A percentile compares a stretch with the other conserved stretches of the same genome.
phyloP scores from a whole-genome alignment of 2,888 invertebrate genomes.

The Omphaloscelis lunosa region DNA sequence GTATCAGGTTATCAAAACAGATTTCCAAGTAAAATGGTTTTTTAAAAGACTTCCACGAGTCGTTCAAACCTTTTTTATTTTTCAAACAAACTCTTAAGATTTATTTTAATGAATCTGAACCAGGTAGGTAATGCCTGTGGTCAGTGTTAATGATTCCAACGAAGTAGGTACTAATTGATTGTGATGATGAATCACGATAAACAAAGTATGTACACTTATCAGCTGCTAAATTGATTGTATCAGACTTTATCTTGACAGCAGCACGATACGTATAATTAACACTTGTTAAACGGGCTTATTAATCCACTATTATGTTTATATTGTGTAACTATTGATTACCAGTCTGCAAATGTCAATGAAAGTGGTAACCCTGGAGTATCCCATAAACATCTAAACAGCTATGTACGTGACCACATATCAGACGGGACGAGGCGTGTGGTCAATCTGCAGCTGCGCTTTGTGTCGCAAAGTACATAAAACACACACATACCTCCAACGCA shows the following conservation, averaged over 20 bases:
- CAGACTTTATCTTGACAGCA: slow-evolving; percentile 58
- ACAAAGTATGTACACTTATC: slow-evolving; percentile 38
- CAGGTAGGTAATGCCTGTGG: neutral
- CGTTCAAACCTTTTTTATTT: slow-evolving; percentile 21
- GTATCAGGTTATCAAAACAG: slow-evolving; percentile 36
- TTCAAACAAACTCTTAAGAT: slow-evolving; percentile 24
- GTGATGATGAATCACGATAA: slow-evolving; percentile 48
- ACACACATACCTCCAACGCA: slow-evolving; percentile 66
- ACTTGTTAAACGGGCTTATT: slow-evolving; percentile 63
- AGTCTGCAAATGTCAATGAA: slow-evolving; percentile 56
- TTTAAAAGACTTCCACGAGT: slow-evolving; percentile 20
- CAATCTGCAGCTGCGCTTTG: slow-evolving; percentile 80
- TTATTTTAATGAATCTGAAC: slow-evolving; percentile 21
- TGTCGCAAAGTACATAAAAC: slow-evolving; percentile 78
- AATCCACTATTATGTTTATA: slow-evolving; percentile 58
- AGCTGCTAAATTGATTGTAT: slow-evolving; percentile 46
- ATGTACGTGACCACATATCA: slow-evolving; percentile 74
- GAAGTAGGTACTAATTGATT: slow-evolving; percentile 36
- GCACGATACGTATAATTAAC: slow-evolving; percentile 57
- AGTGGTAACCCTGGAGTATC: slow-evolving; percentile 66
- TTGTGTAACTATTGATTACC: slow-evolving; percentile 58
- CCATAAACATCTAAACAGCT: slow-evolving; percentile 56
- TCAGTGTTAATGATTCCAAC: slow-evolving; percentile 41
- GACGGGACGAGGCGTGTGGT: slow-evolving; percentile 78
- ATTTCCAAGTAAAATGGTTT: slow-evolving; percentile 36